Percentiles rank a stretch among this genome's conserved stretches.
These are phyloP conservation scores for Labeo calbasu DNA, from an alignment of 2,797 vertebrate species.

Conservation along the genomic window DNA sequence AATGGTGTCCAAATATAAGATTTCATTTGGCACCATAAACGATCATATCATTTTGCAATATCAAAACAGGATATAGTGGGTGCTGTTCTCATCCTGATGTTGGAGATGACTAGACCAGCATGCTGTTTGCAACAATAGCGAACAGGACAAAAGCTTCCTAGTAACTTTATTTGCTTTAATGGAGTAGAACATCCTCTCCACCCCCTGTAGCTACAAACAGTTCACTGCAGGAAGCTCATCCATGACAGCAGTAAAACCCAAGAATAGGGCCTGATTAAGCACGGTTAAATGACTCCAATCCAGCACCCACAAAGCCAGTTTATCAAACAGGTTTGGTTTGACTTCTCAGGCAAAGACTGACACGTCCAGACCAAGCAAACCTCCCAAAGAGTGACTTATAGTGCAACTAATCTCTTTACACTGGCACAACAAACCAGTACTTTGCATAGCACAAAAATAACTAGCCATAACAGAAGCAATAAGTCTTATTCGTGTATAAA, in stretches of 20 bases:
- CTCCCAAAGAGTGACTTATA: not conserved
- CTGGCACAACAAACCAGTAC: not conserved
- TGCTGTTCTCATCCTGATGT: constrained; percentile 9
- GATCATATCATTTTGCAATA: not conserved
- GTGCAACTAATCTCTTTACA: constrained; percentile 6
- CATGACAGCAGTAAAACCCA: constrained; percentile 39
- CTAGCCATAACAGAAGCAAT: constrained; percentile 7
- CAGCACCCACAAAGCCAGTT: not conserved
- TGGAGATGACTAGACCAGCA: constrained; percentile 32
- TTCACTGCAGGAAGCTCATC: constrained; percentile 54
- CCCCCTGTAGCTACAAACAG: constrained; percentile 42
- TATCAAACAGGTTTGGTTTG: constrained; percentile 20
- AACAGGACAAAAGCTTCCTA: constrained; percentile 31
- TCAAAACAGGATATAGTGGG: constrained; percentile 24
- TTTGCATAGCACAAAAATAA: constrained; percentile 22
- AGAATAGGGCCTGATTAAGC: constrained; percentile 15
- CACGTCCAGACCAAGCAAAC: constrained; percentile 18
- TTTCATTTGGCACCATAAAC: not conserved
- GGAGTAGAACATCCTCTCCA: constrained; percentile 30
- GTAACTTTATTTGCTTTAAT: constrained; percentile 44
- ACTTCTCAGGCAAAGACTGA: not conserved
- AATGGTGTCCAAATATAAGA: not conserved
- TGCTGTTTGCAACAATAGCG: constrained; percentile 36
- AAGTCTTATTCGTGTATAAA: constrained; percentile 19
- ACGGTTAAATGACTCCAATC: constrained; percentile 14